Evolutionary conservation across 2,113 vertebrate genomes (phyloP).

Genomic region (Vicugna pacos): DNA sequence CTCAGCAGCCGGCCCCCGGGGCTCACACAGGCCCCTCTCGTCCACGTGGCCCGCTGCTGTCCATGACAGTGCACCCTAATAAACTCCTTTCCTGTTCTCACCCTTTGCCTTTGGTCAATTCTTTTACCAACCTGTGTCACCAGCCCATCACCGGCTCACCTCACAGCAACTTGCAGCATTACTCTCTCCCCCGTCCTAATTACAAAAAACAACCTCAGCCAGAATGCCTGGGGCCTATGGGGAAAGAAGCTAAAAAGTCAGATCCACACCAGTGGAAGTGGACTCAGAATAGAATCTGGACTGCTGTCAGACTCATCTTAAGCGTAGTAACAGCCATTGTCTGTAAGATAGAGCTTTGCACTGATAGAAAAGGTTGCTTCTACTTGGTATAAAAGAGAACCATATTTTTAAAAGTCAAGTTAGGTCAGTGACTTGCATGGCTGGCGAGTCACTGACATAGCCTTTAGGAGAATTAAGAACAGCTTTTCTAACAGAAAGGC

Average conservation of each 20-base stretch:
- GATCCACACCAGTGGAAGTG: neutral
- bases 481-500: neutral
- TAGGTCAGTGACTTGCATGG: neutral
- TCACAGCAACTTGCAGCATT: neutral
- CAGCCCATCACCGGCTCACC: no score
- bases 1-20: no score
- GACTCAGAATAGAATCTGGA: neutral
- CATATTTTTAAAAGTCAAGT: constrained; percentile 57
- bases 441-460: neutral
- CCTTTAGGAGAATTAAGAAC: neutral
- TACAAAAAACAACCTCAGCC: neutral
- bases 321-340: neutral
- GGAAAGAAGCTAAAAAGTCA: neutral
- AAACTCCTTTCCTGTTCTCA: no score
- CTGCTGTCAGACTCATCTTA: neutral
- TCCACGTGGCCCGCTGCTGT: no score
- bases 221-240: neutral
- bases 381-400: constrained; percentile 39
- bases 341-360: neutral
- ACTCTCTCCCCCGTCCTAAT: neutral
- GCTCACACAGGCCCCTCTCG: no score
- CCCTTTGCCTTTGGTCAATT: no score
- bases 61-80: no score
- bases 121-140: no score
- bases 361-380: neutral